Evolutionary conservation across 2,888 invertebrate genomes (phyloP), one percentile per base, ranked within the genome.

Genomic region (Yponomeuta sedellus): DNA sequence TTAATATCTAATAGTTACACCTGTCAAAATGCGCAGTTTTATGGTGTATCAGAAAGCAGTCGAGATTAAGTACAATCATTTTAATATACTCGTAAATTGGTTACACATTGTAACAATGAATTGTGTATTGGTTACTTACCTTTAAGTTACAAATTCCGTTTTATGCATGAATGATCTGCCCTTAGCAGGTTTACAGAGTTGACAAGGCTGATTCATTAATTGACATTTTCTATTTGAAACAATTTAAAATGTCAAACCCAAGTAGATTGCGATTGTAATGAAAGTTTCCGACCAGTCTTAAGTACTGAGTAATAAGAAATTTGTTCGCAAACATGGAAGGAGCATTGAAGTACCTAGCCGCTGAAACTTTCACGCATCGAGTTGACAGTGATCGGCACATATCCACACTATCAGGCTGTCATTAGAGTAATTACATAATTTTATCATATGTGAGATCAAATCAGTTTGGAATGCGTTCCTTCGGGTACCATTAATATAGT

Each of bases 131-230:
- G 19, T 22, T 73, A 76, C 67, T 16, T n/a, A 16, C 44, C 44
- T 12, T 22, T 56, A 64, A 25, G 64, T 75, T 81, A 78, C 80
- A 81, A 83, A 81, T 83, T 84, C 77, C 82, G 80, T 82, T 79
- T 64, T 82, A 80, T 81, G 81, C 81, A 81, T 74, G 12, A 12
- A n/a, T 40, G 44, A 44, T 11, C 44, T 40, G 63, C 44, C 22
- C 20, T 11, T 4, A 44, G 63, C 34, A 61, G 61, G n/a, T 22
- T 40, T 10, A 75, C 80, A 77, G 44, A 44, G 82, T 74, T 79
- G 81, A 81, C 83, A 88, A 89, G 88, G 87, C 88, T 82, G 63
- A 19, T 44, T 20, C 74, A 74, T 73, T 88, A 90, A 90, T 89
- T 89, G 88, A 89, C 88, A 83, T 80, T 52, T 52, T 52, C 81